phyloP scores from a whole-genome alignment of 2,888 invertebrate genomes.

The Petrolisthes cinctipes region DNA sequence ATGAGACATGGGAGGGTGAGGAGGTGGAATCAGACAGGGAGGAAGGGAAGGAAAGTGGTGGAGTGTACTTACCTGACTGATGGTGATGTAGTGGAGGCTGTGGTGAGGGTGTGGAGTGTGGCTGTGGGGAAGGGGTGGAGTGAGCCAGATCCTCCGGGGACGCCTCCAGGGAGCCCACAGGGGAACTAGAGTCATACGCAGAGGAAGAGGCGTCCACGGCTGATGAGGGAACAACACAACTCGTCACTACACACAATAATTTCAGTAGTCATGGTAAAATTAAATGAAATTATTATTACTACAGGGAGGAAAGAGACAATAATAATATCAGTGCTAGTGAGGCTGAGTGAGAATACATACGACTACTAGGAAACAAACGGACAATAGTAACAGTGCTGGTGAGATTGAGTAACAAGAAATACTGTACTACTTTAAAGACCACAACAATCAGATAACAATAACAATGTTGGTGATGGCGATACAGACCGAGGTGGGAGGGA shows the following conservation, averaged over 20 bases:
- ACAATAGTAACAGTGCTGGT: neutral
- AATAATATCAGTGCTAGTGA: too few relatives aligned
- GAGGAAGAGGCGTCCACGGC: slow-evolving; percentile 21
- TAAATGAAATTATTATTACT: too few relatives aligned
- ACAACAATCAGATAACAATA: neutral
- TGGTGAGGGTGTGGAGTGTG: slow-evolving; percentile 45
- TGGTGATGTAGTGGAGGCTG: slow-evolving; percentile 33
- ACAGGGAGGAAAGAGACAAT: too few relatives aligned
- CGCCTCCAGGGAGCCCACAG: slow-evolving; percentile 58
- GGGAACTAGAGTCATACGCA: slow-evolving; percentile 61
- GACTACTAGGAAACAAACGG: too few relatives aligned
- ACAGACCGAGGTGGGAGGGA: slow-evolving; percentile 8
- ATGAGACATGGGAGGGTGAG: neutral
- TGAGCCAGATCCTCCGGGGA: slow-evolving; percentile 45
- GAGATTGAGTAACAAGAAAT: neutral
- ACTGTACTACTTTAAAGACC: neutral
- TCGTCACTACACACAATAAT: too few relatives aligned
- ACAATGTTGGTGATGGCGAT: neutral
- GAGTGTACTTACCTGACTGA: slow-evolving; percentile 32
- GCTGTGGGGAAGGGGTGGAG: slow-evolving; percentile 36
- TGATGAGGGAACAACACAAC: neutral
- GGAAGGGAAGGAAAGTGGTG: neutral
- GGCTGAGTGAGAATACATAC: too few relatives aligned
- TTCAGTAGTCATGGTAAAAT: too few relatives aligned
- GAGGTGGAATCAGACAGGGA: neutral